Percentiles rank a stretch among this genome's conserved stretches.
Evolutionary conservation across 2,797 vertebrate species (phyloP).

Genomic region (Phataginus tricuspis): DNA sequence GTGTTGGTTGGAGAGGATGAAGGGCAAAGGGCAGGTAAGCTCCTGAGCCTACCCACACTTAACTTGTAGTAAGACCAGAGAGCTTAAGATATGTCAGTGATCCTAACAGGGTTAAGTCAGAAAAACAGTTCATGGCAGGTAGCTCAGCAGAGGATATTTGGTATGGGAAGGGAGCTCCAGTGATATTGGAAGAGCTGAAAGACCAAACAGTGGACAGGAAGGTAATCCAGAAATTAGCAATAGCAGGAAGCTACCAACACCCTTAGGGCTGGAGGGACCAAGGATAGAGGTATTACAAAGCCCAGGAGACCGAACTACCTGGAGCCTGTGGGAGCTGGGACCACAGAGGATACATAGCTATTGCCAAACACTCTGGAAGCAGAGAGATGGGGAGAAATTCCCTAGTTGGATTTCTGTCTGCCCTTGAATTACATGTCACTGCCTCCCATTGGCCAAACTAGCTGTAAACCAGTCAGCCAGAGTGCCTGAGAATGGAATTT

Average conservation of each 20-base stretch:
- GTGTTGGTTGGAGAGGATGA: neutral
- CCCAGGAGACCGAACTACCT: neutral
- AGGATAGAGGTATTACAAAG: neutral
- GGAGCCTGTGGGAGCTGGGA: neutral
- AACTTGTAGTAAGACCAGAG: neutral
- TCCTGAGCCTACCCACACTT: neutral
- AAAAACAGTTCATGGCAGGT: neutral
- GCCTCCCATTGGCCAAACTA: neutral
- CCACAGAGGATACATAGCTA: neutral
- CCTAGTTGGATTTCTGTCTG: neutral
- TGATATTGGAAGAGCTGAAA: neutral
- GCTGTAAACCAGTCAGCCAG: neutral
- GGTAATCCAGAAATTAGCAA: neutral
- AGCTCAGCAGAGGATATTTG: neutral
- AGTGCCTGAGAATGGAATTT: neutral
- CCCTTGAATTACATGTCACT: neutral
- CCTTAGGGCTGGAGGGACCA: neutral
- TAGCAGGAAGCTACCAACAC: neutral
- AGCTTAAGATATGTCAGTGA: neutral
- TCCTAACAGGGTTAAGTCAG: neutral
- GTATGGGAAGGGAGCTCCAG: neutral
- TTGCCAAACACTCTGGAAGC: neutral
- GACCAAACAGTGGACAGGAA: neutral
- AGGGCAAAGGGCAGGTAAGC: neutral
- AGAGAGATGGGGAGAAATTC: neutral